phyloP scores from a whole-genome alignment of 2,797 vertebrate species.

The Taeniopygia guttata region DNA sequence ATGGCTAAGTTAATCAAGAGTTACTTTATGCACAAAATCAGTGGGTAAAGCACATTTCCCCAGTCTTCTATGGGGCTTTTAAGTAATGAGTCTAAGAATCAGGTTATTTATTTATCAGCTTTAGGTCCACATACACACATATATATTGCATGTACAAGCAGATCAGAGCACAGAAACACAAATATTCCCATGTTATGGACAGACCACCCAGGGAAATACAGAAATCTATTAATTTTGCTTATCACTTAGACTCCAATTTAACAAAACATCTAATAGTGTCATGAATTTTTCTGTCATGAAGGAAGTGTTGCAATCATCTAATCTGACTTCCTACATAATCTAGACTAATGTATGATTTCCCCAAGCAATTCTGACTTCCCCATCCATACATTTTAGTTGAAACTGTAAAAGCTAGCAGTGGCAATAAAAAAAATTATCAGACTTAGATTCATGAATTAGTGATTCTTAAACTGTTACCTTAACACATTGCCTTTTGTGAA shows the following conservation, averaged over 20 bases:
- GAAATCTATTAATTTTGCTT: conserved; percentile 54
- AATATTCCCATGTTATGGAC: not conserved
- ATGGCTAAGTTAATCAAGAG: not conserved
- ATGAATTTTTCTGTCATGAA: conserved; percentile 58
- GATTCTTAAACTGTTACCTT: not conserved
- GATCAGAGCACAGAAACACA: conserved; percentile 38
- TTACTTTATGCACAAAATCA: not conserved
- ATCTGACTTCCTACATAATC: conserved; percentile 5
- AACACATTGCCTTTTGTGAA: conserved; percentile 32
- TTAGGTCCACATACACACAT: not conserved
- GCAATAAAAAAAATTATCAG: not conserved
- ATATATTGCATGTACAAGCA: not conserved
- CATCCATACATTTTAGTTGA: not conserved
- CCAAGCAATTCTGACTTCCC: not conserved
- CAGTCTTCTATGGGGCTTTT: not conserved
- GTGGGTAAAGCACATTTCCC: not conserved
- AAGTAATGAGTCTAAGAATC: not conserved
- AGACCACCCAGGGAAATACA: conserved; percentile 52
- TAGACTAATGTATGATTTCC: not conserved
- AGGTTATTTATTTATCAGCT: not conserved
- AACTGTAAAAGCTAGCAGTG: not conserved
- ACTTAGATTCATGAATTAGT: not conserved
- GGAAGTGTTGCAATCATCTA: conserved; percentile 50
- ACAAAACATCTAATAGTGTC: conserved; percentile 41
- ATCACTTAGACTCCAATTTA: conserved; percentile 36